Conservation (phyloP, 2,888 invertebrate species). For the Incurvaria masculella region DNA sequence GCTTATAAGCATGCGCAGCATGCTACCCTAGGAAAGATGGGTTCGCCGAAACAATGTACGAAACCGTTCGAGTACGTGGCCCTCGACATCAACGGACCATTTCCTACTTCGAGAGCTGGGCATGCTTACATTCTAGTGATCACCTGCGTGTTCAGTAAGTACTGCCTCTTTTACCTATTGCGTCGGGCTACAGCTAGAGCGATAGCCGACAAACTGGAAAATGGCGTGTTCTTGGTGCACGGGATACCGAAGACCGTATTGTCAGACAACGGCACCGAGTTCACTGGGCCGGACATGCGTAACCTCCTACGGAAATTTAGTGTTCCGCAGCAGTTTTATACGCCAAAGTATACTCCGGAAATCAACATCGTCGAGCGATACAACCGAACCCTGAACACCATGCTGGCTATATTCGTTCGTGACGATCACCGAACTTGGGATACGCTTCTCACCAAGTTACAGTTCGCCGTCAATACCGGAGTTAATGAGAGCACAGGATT, state of each 20-base stretch:
- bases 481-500: too few relatives aligned
- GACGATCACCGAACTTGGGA: too few relatives aligned
- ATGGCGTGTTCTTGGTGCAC: not conserved
- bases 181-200: not conserved
- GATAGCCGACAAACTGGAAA: not conserved
- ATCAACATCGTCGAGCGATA: too few relatives aligned
- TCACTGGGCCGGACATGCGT: conserved; percentile 4
- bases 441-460: too few relatives aligned
- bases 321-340: too few relatives aligned
- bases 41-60: conserved; percentile 15
- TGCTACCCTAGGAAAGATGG: conserved; percentile 15
- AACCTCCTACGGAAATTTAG: conserved; percentile 6
- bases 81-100: conserved; percentile 11
- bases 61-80: conserved; percentile 19
- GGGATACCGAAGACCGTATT: not conserved
- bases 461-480: too few relatives aligned
- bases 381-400: too few relatives aligned
- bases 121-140: not conserved
- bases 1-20: conserved; percentile 12
- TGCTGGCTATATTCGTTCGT: too few relatives aligned
- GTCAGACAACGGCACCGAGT: conserved; percentile 8
- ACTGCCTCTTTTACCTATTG: not conserved
- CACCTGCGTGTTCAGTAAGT: not conserved
- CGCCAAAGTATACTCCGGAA: too few relatives aligned
- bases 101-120: not conserved